Conservation (phyloP, 2,113 vertebrate genomes). For the Acanthisitta chloris region DNA sequence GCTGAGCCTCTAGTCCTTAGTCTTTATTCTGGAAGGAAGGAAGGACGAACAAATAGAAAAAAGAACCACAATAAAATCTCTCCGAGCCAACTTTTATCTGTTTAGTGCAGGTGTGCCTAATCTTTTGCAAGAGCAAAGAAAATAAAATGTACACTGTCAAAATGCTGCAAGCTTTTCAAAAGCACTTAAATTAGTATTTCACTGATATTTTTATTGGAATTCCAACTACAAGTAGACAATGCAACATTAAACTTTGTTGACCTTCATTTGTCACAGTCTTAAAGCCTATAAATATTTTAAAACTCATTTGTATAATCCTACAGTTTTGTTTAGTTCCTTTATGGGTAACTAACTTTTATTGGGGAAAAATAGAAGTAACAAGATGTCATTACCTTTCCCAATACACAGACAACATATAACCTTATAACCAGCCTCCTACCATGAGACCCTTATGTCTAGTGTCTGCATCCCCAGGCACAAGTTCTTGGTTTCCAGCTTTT, state of each 20-base stretch:
- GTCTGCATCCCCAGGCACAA: not conserved
- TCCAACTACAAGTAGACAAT: not conserved
- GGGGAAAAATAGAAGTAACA: not conserved
- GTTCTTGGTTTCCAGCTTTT: not conserved
- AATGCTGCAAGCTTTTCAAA: constrained; percentile 5
- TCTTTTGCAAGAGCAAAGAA: not conserved
- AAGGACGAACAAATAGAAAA: not conserved
- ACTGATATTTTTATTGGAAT: constrained; percentile 1
- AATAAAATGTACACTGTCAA: not conserved
- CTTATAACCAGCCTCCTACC: not conserved
- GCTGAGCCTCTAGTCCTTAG: not conserved
- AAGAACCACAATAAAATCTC: not conserved
- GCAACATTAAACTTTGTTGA: not conserved
- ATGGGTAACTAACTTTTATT: not conserved
- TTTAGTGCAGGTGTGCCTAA: constrained; percentile 18
- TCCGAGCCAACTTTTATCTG: not conserved
- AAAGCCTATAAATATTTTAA: rapidly evolving
- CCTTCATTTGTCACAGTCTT: not conserved
- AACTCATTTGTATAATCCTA: not conserved
- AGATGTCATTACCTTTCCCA: not conserved
- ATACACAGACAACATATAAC: not conserved
- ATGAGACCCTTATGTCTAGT: not conserved
- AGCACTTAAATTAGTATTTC: not conserved
- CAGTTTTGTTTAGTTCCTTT: not conserved
- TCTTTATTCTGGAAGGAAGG: not conserved